phyloP scores from a whole-genome alignment of 2,797 vertebrate genomes.

The Anas bahamensis region DNA sequence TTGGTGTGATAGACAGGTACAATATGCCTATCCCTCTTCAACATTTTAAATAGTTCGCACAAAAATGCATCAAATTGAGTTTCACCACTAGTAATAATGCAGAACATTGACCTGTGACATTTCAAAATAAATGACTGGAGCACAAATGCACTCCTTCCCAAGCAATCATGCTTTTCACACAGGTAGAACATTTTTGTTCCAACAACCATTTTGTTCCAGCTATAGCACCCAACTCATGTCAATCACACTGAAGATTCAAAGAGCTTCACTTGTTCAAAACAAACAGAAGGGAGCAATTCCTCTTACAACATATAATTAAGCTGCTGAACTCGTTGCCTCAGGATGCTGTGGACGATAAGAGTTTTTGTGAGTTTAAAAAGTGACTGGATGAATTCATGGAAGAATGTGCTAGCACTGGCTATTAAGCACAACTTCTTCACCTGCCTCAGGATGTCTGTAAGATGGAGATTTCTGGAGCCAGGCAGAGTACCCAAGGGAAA shows the following conservation, averaged over 20 bases:
- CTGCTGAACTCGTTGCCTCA: neutral
- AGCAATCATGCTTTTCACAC: slow-evolving; percentile 14
- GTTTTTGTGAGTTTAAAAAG: neutral
- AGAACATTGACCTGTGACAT: slow-evolving; percentile 61
- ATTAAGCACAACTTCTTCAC: neutral
- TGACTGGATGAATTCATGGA: neutral
- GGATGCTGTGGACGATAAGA: neutral
- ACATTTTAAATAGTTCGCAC: slow-evolving; percentile 36
- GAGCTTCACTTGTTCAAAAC: neutral
- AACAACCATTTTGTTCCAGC: slow-evolving; percentile 40
- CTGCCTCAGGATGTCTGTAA: neutral
- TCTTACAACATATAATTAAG: neutral
- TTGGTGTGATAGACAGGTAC: slow-evolving; percentile 31
- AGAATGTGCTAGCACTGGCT: neutral
- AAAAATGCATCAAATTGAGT: neutral
- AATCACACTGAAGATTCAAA: slow-evolving; percentile 45
- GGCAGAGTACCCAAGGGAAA: neutral
- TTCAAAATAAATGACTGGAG: slow-evolving; percentile 3
- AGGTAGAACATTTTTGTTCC: slow-evolving; percentile 46
- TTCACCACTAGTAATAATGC: slow-evolving; percentile 34
- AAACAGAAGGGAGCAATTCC: neutral
- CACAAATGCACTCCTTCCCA: neutral
- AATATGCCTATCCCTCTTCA: neutral
- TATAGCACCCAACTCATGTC: neutral
- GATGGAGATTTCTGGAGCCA: neutral